phyloP scores from a whole-genome alignment of 2,888 invertebrate genomes.

The Cremastobaeus sp. region DNA sequence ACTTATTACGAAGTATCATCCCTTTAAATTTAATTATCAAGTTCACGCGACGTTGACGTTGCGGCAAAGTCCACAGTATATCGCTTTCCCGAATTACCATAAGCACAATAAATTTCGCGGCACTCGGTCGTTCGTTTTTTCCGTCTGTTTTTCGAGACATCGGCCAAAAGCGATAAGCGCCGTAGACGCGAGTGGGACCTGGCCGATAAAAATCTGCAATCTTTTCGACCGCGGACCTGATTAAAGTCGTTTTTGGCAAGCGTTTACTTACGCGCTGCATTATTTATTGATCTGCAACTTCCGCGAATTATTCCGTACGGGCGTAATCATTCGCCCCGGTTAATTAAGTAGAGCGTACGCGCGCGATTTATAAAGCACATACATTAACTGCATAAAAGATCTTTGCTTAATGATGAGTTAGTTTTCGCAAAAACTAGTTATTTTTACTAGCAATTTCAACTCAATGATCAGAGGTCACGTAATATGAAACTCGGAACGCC shows the following conservation, averaged over 20 bases:
- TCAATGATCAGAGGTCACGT: conserved; percentile 57
- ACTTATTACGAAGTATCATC: conserved; percentile 47
- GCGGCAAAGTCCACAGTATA: conserved; percentile 3
- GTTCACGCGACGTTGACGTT: conserved; percentile 16
- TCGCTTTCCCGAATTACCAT: no score
- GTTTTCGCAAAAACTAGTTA: conserved; percentile 55
- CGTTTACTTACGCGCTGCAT: conserved; percentile 22
- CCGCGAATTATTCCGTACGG: neutral
- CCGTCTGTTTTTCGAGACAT: neutral
- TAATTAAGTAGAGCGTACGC: conserved; percentile 28
- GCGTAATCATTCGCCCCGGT: neutral
- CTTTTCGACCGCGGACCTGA: conserved; percentile 21
- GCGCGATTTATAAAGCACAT: conserved; percentile 38
- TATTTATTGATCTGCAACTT: conserved; percentile 22
- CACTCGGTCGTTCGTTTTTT: no score
- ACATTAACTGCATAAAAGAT: conserved; percentile 33
- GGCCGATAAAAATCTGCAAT: conserved; percentile 43
- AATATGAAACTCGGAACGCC: conserved; percentile 49
- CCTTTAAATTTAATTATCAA: conserved; percentile 38
- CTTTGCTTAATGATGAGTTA: conserved; percentile 51
- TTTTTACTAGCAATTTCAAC: conserved; percentile 51
- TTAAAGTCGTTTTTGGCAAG: conserved; percentile 36
- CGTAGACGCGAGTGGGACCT: conserved; percentile 5
- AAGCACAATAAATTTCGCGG: no score
- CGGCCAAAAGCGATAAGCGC: conserved; percentile 32